Conservation (phyloP, 1,140 invertebrate genomes). For the Drosophila aff. region DNA sequence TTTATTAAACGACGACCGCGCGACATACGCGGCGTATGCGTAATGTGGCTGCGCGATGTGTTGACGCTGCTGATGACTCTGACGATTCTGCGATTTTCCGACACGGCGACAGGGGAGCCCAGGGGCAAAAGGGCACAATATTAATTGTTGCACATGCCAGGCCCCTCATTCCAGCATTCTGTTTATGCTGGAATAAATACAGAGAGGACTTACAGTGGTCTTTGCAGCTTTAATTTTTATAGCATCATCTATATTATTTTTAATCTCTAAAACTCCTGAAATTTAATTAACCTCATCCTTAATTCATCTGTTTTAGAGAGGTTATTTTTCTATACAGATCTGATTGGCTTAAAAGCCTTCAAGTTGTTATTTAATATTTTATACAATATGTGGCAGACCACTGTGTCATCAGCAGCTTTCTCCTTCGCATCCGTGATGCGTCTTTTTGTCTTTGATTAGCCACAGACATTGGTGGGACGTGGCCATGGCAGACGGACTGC, state of each 20-base stretch:
- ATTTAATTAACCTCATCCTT: background rate
- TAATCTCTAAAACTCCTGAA: background rate
- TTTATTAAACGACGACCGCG: slow-evolving; percentile 66
- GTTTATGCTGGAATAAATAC: background rate
- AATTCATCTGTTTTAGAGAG: background rate
- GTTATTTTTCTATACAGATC: background rate
- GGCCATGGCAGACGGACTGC: slow-evolving; percentile 21
- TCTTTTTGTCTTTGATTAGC: slow-evolving; percentile 79
- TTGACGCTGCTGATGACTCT: slow-evolving; percentile 38
- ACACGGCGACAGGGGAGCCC: background rate
- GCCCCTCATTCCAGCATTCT: background rate
- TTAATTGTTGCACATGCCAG: slow-evolving; percentile 69
- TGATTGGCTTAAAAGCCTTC: background rate
- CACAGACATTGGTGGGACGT: slow-evolving; percentile 50
- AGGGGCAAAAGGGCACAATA: slow-evolving; percentile 35
- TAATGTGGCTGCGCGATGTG: slow-evolving; percentile 54
- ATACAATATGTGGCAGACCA: slow-evolving; percentile 9
- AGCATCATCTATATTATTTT: too few species aligned
- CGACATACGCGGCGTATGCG: slow-evolving; percentile 65
- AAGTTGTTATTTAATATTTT: background rate
- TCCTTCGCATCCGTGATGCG: slow-evolving; percentile 33
- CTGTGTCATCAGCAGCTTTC: slow-evolving; percentile 28
- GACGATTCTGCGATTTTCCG: slow-evolving; percentile 18
- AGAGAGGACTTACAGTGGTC: slow-evolving; percentile 5
- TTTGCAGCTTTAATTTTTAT: background rate